A percentile compares a stretch with the other conserved stretches of the same genome.
phyloP scores from a whole-genome alignment of 2,113 vertebrate species.

The Verasper variegatus region DNA sequence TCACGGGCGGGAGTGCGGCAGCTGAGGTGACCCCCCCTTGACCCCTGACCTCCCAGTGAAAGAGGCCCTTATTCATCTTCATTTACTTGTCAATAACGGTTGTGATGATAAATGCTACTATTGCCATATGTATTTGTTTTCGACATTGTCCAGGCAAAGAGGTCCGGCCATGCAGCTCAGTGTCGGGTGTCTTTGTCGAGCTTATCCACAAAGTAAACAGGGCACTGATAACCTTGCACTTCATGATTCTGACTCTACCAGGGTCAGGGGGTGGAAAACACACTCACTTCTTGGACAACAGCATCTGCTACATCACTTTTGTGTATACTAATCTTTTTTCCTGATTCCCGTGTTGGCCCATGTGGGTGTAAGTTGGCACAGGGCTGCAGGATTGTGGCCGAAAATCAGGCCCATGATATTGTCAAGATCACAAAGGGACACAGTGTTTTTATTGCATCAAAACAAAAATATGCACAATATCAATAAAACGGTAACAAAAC shows the following conservation, averaged over 20 bases:
- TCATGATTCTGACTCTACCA: slow-evolving; percentile 9
- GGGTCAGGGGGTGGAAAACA: slow-evolving; percentile 2
- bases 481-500: too few relatives aligned
- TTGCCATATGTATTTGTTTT: slow-evolving; percentile 1
- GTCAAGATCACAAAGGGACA: too few relatives aligned
- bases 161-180: slow-evolving; percentile 3
- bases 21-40: not conserved
- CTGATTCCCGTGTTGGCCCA: too few relatives aligned
- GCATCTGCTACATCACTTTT: slow-evolving; percentile 21
- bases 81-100: not conserved
- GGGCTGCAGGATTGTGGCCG: too few relatives aligned
- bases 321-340: too few relatives aligned
- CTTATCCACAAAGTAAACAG: slow-evolving; percentile 56
- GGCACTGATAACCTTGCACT: slow-evolving; percentile 41
- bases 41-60: slow-evolving; percentile 14
- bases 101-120: not conserved
- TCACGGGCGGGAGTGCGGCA: not conserved
- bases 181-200: slow-evolving; percentile 18
- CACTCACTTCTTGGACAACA: not conserved
- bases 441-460: too few relatives aligned
- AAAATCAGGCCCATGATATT: too few relatives aligned
- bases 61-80: slow-evolving; percentile 11
- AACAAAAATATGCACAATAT: too few relatives aligned
- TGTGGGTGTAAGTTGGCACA: too few relatives aligned
- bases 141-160: slow-evolving; percentile 7